Evolutionary conservation across 2,113 vertebrate species (phyloP), one percentile per base, ranked within the genome.

Genomic region (Gnathonemus longibarbis): DNA sequence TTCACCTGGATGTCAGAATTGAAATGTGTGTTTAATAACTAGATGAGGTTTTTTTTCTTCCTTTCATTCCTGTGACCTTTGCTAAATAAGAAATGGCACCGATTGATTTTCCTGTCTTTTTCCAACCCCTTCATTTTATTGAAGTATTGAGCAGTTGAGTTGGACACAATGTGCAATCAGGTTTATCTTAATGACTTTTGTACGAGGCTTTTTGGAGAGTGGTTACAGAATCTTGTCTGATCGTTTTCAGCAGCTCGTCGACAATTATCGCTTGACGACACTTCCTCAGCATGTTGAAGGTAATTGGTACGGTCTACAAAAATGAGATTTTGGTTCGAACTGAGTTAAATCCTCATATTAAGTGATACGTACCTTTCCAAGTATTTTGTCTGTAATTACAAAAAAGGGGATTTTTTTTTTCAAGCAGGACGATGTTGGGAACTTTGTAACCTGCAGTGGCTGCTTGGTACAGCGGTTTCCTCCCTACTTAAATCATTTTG

Each of bases 141-240:
- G 42, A 89, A 80, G 46, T 89, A 27, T 89, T 83, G 88, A 89
- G 70, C 35, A 42, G 31, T 24, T 89, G 50, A 53, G 17, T 48
- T 53, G 74, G 70, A 31, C 74, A 42, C 15, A 53, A 46, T 89
- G 88, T 45, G n/a, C 35, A 89, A 53, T 83, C 49, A 52, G 17
- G 27, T 19, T 89, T 24, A 39, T 89, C 80, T 49, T 83, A 85
- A 85, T 89, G 77, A 89, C 83, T 89, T 53, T 89, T 89, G 39
- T 84, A 49, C 45, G n/a, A 85, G 52, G 39, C 52, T 27, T 89
- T 84, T 45, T 80, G 48, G 27, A 84, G 35, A 84, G 74, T 42
- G 45, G 80, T 39, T 58, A 62, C 39, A 83, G 42, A 89, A 56
- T 89, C 35, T n/a, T 42, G 31, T 31, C 42, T 89, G 11, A 85